phyloP scores from a whole-genome alignment of 1,140 invertebrate species.

The Olivierus martensii region DNA sequence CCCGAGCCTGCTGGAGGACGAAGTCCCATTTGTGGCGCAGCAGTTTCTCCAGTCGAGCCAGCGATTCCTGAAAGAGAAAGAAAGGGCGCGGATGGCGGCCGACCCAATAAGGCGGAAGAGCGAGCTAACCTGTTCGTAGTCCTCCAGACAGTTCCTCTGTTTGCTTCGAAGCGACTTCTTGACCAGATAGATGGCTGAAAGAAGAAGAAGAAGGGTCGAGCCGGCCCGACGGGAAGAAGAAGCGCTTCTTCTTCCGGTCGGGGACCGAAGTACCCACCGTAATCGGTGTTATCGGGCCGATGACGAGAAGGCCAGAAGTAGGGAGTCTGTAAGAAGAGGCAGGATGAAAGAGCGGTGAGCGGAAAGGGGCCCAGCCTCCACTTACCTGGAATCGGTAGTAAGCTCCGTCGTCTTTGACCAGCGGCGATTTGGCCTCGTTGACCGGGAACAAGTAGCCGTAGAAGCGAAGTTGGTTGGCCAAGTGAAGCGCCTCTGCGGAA shows the following conservation, averaged over 20 bases:
- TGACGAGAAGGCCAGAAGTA: slow-evolving; percentile 29
- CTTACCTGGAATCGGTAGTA: slow-evolving; percentile 88
- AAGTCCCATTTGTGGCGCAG: slow-evolving; percentile 89
- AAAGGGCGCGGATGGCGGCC: slow-evolving; percentile 21
- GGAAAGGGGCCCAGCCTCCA: slow-evolving; percentile 4
- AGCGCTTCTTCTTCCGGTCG: too few species aligned
- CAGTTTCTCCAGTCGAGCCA: slow-evolving; percentile 71
- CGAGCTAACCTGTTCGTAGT: slow-evolving; percentile 61
- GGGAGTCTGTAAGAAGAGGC: slow-evolving; percentile 22
- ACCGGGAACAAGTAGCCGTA: slow-evolving; percentile 95
- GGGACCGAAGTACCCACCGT: too few species aligned
- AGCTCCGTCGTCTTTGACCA: slow-evolving; percentile 86
- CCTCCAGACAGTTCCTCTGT: slow-evolving; percentile 86
- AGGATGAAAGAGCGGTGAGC: too few species aligned
- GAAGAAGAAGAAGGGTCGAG: slow-evolving; percentile 14
- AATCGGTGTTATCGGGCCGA: slow-evolving; percentile 27
- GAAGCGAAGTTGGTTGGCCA: slow-evolving; percentile 86
- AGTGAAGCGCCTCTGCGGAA: slow-evolving; percentile 80
- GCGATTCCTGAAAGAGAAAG: slow-evolving; percentile 44
- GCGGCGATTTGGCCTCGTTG: slow-evolving; percentile 74
- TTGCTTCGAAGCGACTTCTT: slow-evolving; percentile 83
- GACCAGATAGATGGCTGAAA: slow-evolving; percentile 66
- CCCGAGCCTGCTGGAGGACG: slow-evolving; percentile 82
- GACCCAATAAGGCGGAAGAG: too few species aligned
- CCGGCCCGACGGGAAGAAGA: too few species aligned